phyloP scores from a whole-genome alignment of 2,888 invertebrate genomes.

The Callosobruchus maculatus region DNA sequence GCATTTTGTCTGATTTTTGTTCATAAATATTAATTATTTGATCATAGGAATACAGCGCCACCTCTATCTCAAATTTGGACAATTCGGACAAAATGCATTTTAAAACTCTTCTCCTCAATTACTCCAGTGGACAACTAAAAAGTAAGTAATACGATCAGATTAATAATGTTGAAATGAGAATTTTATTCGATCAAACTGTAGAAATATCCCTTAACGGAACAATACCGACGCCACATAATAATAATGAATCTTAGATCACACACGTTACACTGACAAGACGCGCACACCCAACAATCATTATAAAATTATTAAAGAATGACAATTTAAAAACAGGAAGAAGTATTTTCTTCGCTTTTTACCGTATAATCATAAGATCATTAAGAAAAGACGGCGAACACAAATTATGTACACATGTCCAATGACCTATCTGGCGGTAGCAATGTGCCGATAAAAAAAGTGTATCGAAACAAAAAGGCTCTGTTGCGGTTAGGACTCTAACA shows the following conservation, averaged over 20 bases:
- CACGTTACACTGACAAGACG: background rate
- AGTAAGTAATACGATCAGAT: no score
- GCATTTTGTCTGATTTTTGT: no score
- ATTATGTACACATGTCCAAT: background rate
- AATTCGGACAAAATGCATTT: no score
- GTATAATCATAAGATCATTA: conserved; percentile 44
- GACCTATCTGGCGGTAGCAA: background rate
- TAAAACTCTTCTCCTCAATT: no score
- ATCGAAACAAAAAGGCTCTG: background rate
- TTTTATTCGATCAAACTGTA: no score
- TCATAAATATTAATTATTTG: no score
- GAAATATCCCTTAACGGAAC: no score
- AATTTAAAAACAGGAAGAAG: conserved; percentile 49
- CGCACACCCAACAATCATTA: conserved; percentile 11
- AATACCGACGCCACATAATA: background rate
- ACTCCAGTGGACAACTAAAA: no score
- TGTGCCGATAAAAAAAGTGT: background rate
- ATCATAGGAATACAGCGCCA: no score
- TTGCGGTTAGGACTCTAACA: background rate
- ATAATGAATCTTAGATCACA: background rate
- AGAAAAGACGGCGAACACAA: background rate
- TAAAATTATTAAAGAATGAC: conserved; percentile 48
- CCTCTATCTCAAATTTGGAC: no score
- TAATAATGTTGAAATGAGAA: no score
- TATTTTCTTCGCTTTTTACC: conserved; percentile 49